A percentile compares a stretch with the other conserved stretches of the same genome.
These are phyloP conservation scores for Bombyx huttoni DNA, from an alignment of 2,888 invertebrate species.

Conservation along the genomic window DNA sequence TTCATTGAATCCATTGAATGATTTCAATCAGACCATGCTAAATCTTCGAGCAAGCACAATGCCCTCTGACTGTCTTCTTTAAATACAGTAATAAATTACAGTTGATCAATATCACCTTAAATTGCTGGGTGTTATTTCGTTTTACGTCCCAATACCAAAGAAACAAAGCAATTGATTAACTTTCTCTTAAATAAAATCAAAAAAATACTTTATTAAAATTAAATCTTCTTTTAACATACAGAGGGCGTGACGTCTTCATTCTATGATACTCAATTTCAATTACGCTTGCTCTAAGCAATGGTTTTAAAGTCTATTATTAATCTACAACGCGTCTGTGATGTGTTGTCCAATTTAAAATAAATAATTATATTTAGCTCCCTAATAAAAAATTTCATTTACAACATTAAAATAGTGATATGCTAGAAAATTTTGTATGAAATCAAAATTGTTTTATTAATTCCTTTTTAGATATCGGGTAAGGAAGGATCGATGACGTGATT, in stretches of 20 bases:
- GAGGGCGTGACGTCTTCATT: background rate
- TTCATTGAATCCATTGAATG: no score
- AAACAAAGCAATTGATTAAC: background rate
- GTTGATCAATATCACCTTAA: no score
- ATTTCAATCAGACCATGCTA: no score
- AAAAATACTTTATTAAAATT: background rate
- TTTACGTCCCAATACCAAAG: background rate
- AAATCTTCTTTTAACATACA: background rate
- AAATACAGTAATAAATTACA: no score
- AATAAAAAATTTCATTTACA: constrained; percentile 26
- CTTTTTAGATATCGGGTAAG: no score
- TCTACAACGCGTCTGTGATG: constrained; percentile 26
- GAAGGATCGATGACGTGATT: no score
- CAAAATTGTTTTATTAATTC: no score
- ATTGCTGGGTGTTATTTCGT: background rate
- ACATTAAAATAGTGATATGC: constrained; percentile 40
- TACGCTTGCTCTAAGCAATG: background rate
- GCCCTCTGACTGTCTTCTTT: no score
- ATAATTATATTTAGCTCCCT: constrained; percentile 25
- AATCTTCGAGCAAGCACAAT: no score
- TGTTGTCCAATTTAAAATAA: constrained; percentile 23
- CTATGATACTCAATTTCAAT: background rate
- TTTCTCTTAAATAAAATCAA: background rate
- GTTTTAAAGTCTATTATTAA: background rate
- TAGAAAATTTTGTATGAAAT: constrained; percentile 13